Conservation (phyloP, 1,140 invertebrate species). For the Amphibalanus amphitrite region DNA sequence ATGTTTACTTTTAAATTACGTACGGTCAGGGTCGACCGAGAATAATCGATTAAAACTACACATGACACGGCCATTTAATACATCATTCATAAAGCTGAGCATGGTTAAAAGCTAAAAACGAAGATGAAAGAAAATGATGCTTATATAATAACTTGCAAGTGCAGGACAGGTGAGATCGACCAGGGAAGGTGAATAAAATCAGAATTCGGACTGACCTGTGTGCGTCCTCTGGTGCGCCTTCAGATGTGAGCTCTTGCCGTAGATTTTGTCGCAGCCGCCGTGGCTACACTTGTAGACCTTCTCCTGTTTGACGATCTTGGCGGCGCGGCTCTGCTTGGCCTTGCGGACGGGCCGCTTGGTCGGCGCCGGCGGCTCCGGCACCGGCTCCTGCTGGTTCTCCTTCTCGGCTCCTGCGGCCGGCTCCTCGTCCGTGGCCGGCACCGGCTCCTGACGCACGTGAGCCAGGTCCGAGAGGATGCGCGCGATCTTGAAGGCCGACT, state of each 20-base stretch:
- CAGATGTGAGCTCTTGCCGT: conserved; percentile 60
- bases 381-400: conserved; percentile 11
- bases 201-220: conserved; percentile 31
- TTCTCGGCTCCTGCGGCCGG: conserved; percentile 12
- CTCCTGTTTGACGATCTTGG: conserved; percentile 23
- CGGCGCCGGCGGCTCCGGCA: not conserved
- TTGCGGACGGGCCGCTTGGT: conserved; percentile 3
- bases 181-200: not conserved
- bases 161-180: too few relatives aligned
- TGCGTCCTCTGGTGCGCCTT: conserved; percentile 53
- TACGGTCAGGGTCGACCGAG: too few relatives aligned
- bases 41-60: too few relatives aligned
- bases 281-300: conserved; percentile 37
- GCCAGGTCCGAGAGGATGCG: conserved; percentile 40
- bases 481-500: conserved; percentile 26
- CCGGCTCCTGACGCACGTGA: conserved; percentile 34
- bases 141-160: too few relatives aligned
- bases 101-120: too few relatives aligned
- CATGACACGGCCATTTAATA: too few relatives aligned
- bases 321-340: conserved; percentile 10
- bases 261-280: conserved; percentile 51
- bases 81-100: too few relatives aligned
- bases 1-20: too few relatives aligned
- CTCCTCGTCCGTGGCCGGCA: conserved; percentile 16
- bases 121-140: too few relatives aligned